phyloP scores from a whole-genome alignment of 1,140 invertebrate genomes.

The Leptopilina clavipes region DNA sequence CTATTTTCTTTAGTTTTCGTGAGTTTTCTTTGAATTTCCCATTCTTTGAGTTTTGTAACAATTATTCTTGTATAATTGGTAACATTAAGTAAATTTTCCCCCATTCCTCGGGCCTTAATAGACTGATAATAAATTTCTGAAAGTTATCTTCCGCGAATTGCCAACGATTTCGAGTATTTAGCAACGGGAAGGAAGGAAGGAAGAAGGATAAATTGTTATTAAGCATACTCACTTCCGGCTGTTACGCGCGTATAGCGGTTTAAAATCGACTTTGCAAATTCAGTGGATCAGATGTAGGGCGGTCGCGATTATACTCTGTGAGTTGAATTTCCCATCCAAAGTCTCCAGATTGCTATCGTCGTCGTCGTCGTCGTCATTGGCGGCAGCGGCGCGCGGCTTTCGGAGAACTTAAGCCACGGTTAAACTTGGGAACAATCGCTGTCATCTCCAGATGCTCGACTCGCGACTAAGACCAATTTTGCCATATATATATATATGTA shows the following conservation, averaged over 20 bases:
- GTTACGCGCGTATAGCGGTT: slow-evolving; percentile 11
- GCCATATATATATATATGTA: neutral
- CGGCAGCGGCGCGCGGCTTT: neutral
- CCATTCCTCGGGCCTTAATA: neutral
- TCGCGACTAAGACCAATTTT: slow-evolving; percentile 18
- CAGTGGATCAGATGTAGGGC: slow-evolving; percentile 32
- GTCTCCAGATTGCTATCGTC: slow-evolving; percentile 14
- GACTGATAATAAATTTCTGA: neutral
- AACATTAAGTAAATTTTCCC: no score
- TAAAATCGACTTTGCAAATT: slow-evolving; percentile 33
- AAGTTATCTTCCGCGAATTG: neutral
- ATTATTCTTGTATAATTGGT: no score
- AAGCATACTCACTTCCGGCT: slow-evolving; percentile 29
- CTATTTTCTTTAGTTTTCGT: no score
- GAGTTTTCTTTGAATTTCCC: no score
- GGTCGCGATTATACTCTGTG: slow-evolving; percentile 23
- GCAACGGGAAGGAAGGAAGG: neutral
- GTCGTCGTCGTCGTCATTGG: neutral
- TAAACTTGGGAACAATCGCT: slow-evolving; percentile 60
- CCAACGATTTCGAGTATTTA: slow-evolving; percentile 1
- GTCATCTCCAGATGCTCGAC: slow-evolving; percentile 56
- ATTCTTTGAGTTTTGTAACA: no score
- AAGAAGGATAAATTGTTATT: slow-evolving; percentile 24
- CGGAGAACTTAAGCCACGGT: slow-evolving; percentile 35
- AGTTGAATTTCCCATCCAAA: slow-evolving; percentile 24